Evolutionary conservation across 2,888 invertebrate species (phyloP), one percentile per base, ranked within the genome.

Genomic region (Copidosoma aretas): DNA sequence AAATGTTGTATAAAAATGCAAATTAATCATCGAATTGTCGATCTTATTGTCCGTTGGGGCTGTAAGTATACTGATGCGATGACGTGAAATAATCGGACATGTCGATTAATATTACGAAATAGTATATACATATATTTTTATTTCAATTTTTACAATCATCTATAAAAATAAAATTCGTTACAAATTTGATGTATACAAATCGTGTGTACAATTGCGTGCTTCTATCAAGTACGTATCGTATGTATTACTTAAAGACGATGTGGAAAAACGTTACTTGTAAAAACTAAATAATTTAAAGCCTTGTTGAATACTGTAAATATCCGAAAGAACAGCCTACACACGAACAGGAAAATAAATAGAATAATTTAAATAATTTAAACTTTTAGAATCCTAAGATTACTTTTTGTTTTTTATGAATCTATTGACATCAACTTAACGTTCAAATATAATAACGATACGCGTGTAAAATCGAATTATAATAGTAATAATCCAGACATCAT

Each of bases 131-230:
- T 52, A 39, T 19, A 21, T 58, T 25, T 67, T 67, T 63, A 67
- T 67, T 63, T 15, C 25, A 43, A 19, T 62, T 58, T 62, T 52
- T 67, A 61, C 46, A 62, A 10, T 32, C 32, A 32, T 67, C 51
- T 62, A 57, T 24, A 46, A 51, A 61, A 61, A 59, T 65, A 59
- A 58, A 57, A 57, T 52, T 41, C 53, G 14, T 59, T 67, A 57
- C 52, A 66, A 49, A 66, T 24, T 8, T 43, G 14, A 51, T 63
- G 46, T 46, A 46, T 59, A 53, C 15, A 67, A 59, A 61, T 67
- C 19, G 17, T 32, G 32, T 43, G 24, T 58, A 51, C 56, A 41
- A 52, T 39, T 24, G 25, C 51, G 43, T 53, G 58, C n/a, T 64
- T 59, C 41, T 43, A n/a, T n/a, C n/a, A n/a, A n/a, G n/a, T n/a